These are phyloP conservation scores for Melieria picta DNA, from an alignment of 2,888 invertebrate species.

Conservation along the genomic window DNA sequence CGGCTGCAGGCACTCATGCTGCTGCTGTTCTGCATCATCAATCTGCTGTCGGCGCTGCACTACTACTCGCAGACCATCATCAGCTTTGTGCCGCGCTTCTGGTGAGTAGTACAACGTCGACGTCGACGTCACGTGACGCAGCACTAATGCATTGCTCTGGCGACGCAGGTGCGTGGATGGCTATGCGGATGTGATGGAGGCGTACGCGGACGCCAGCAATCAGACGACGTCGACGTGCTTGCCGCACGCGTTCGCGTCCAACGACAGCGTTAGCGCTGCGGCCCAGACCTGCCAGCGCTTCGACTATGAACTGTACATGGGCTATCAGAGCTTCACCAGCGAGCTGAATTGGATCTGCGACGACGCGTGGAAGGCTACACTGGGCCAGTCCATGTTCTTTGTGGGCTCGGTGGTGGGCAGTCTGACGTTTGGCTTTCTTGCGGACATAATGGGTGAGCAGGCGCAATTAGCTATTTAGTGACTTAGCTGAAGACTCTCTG, in stretches of 20 bases:
- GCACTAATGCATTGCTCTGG: too few species aligned
- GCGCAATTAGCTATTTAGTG: background rate
- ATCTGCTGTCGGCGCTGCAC: constrained; percentile 69
- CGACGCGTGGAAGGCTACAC: constrained; percentile 70
- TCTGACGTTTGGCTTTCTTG: constrained; percentile 69
- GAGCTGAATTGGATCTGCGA: constrained; percentile 73
- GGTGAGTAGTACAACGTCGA: constrained; percentile 51
- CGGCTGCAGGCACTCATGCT: constrained; percentile 68
- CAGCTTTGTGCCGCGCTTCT: constrained; percentile 68
- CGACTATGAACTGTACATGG: constrained; percentile 69
- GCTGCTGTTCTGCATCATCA: constrained; percentile 68
- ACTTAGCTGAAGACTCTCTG: background rate
- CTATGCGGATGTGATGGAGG: constrained; percentile 20
- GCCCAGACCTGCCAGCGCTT: constrained; percentile 65
- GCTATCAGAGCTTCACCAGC: constrained; percentile 71
- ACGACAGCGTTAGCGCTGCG: background rate
- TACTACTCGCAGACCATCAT: constrained; percentile 73
- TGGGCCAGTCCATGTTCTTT: constrained; percentile 73
- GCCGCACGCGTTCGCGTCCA: constrained; percentile 30
- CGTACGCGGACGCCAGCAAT: constrained; percentile 17
- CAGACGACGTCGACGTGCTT: constrained; percentile 48
- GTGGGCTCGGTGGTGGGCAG: constrained; percentile 71
- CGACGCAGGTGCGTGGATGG: constrained; percentile 52
- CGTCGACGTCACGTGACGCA: too few species aligned
- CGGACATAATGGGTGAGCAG: constrained; percentile 67